Evolutionary conservation across 2,888 invertebrate genomes (phyloP).

Genomic region (Morinoia aosen): DNA sequence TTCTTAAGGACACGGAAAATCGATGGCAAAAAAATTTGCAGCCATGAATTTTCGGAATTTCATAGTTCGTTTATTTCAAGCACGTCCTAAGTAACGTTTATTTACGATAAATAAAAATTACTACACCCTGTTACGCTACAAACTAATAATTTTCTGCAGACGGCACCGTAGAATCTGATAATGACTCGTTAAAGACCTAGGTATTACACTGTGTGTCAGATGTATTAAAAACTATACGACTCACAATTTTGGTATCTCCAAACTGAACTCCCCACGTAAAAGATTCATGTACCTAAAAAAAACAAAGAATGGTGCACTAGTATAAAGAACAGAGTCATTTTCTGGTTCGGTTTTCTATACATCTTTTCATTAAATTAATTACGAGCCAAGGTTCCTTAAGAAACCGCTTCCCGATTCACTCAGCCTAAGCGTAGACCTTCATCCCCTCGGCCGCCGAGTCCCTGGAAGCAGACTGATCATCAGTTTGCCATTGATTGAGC

Average conservation of each 20-base stretch:
- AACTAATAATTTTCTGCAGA: neutral
- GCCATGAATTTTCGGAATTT: neutral
- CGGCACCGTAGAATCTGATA: neutral
- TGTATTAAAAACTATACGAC: neutral
- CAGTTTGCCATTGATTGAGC: conserved; percentile 20
- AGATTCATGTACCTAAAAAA: neutral
- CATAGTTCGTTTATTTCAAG: neutral
- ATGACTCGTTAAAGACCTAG: neutral
- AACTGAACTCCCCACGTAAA: neutral
- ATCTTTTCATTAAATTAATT: neutral
- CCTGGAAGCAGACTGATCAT: neutral
- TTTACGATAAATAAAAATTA: neutral
- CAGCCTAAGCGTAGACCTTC: neutral
- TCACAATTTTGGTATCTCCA: neutral
- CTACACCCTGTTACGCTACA: neutral
- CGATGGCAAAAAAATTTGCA: no score
- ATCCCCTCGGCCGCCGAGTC: neutral
- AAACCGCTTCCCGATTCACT: neutral
- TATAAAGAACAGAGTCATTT: neutral
- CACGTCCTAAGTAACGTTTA: neutral
- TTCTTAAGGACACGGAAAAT: no score
- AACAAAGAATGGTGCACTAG: neutral
- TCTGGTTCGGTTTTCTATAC: neutral
- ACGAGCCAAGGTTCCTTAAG: neutral
- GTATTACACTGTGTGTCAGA: neutral